Conservation (phyloP, 2,113 vertebrate genomes). For the Calyptommatus sinebrachiatus region DNA sequence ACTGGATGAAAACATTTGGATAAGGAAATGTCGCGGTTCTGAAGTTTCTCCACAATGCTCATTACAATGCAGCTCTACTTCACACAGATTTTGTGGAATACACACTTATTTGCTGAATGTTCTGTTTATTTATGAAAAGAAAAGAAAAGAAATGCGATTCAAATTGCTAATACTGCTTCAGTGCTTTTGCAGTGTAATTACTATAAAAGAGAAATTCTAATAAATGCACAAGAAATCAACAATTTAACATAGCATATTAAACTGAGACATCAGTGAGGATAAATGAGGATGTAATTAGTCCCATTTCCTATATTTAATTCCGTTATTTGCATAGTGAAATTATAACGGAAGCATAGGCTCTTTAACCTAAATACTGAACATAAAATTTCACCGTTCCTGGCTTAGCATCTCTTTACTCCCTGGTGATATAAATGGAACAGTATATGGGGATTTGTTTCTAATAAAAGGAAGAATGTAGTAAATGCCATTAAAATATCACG, state of each 20-base stretch:
- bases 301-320: background rate
- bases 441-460: background rate
- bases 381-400: conserved; percentile 1
- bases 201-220: conserved; percentile 10
- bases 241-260: background rate
- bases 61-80: conserved; percentile 6
- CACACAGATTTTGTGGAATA: conserved; percentile 9
- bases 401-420: conserved; percentile 6
- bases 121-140: background rate
- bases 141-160: background rate
- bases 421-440: background rate
- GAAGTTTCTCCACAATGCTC: background rate
- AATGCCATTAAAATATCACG: background rate
- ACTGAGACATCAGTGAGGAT: background rate
- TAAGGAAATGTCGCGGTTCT: no score
- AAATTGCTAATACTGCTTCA: background rate
- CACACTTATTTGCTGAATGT: background rate
- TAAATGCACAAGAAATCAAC: background rate
- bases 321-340: background rate
- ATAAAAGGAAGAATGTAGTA: background rate
- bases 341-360: background rate
- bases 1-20: no score
- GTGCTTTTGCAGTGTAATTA: background rate
- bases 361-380: conserved; percentile 8
- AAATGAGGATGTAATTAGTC: background rate